Base-by-base conservation (phyloP, 2,888 invertebrate genomes). In the Epinotia ramella region DNA sequence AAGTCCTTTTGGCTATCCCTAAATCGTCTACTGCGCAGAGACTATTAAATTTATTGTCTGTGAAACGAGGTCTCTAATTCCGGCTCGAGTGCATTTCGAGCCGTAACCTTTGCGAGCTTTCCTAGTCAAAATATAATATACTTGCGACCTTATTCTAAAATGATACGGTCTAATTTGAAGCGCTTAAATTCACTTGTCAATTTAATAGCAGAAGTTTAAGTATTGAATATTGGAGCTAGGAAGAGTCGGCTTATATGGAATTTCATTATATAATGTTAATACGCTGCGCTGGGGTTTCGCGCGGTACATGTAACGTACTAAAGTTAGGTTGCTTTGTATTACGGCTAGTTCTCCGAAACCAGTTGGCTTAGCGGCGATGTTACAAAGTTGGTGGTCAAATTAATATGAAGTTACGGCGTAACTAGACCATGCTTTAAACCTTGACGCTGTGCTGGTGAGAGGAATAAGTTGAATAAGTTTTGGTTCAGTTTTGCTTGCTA, bases 51-150 rank as follows among this genome's bases (percentile, higher is more conserved):
- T 89, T 88, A 91, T 89, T 85, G 83, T 82, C 84, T 88, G 88
- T 87, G 87, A 88, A 90, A 87, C 84, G 87, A 91, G 87, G 86
- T 84, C 86, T 88, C 89, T 89, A 89, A 91, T 91, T 87, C 85
- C 78, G 85, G 81, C 80, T 79, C 80, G 79, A 86, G 83, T 81
- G 83, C 83, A 84, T 88, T 87, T 87, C 85, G 9, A 18, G 33
- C 56, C 68, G 12, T 68, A 44, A 68, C 59, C 57, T 59, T 68
- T 68, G 44, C 16, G 28, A 49, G 20, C 11, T 49, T 28, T 28
- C 24, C 44, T 1, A n/a, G 40, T 16, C 56, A 24, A 28, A 56
- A 53, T 28, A 1, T 16, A 44, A 44, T 44, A 13, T 16, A 46
- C 24, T 24, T 46, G 20, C 16, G 33, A 56, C 66, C 3, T 33